These are phyloP conservation scores for Ceratina calcarata DNA, from an alignment of 1,140 invertebrate genomes.

Conservation along the genomic window DNA sequence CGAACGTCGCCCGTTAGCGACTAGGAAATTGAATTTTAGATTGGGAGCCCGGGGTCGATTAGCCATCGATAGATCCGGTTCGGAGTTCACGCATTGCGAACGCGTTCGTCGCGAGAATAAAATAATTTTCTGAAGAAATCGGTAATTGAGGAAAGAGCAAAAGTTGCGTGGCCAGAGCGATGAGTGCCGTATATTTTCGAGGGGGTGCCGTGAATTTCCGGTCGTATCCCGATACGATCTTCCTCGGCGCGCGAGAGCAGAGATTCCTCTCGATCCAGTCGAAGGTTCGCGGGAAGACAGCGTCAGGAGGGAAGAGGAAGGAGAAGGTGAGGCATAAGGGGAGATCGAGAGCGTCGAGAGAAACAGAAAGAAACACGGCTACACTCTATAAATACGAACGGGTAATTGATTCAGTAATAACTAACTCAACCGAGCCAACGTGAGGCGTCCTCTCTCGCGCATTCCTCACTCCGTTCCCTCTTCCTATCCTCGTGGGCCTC, in stretches of 20 bases:
- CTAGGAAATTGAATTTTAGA: too few relatives aligned
- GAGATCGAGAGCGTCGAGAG: conserved; percentile 51
- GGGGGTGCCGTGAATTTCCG: conserved; percentile 69
- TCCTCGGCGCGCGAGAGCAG: conserved; percentile 10
- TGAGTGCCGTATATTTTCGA: conserved; percentile 63
- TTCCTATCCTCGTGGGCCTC: conserved; percentile 46
- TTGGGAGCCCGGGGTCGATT: neutral
- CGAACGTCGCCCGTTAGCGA: neutral
- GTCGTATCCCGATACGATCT: conserved; percentile 74
- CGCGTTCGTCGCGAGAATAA: neutral
- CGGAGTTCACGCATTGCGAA: neutral
- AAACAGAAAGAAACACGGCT: conserved; percentile 72
- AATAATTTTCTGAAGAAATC: neutral
- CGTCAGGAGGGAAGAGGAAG: conserved; percentile 56
- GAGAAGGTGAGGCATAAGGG: conserved; percentile 5
- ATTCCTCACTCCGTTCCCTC: conserved; percentile 50
- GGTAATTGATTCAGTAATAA: conserved; percentile 80
- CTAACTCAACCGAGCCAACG: conserved; percentile 75
- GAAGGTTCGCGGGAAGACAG: conserved; percentile 49
- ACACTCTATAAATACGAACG: conserved; percentile 78
- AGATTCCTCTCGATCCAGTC: conserved; percentile 47
- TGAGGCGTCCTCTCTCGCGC: conserved; percentile 53
- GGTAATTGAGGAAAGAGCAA: neutral
- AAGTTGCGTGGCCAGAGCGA: neutral
- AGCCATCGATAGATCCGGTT: neutral